Base-by-base conservation (phyloP, 2,888 invertebrate genomes). In the Leptinotarsa rubiginosa region DNA sequence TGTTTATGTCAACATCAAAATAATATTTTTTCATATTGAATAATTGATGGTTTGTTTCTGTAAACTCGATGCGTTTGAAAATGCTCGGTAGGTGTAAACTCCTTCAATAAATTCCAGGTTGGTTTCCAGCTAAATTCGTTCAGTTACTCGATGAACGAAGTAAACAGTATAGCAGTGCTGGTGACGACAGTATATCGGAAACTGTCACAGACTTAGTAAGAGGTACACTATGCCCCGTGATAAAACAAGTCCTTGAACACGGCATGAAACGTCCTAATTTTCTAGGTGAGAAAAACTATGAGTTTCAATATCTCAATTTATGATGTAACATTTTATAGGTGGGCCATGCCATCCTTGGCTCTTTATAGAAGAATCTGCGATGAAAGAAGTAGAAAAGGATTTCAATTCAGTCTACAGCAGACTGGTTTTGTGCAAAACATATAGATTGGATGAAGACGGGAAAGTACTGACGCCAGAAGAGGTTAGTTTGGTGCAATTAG, bases 401-500 rank as follows among this genome's bases (percentile, higher is more conserved):
- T 99, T 98, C 86, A 96, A 97, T 88, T 98, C 98, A 1, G 99
- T 99, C 3, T 99, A 99, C 85, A 98, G 98, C 83, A 92, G 99
- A 79, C 89, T 99, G 79, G 97, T 99, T 22, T 90, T 99, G 41
- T 99, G 99, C 86, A 98, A 98, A 90, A 99, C 99, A 25, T 99
- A 97, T 89, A 92, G 97, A 79, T 90, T 99, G 79, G 99, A 99
- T 89, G 99, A 99, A 89, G 99, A 99, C 90, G 98, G 98, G 2
- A 99, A 99, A 90, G 98, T 99, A 47, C 90, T 99, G 65, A 98
- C 98, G 1, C 99, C 99, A 7, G 99, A 99, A 90, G 99, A 99
- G 88, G 94, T 94, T 87, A 76, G 77, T 75, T 75, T 18, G n/a
- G 10, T 12, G 15, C 22, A 69, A 10, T 41, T 10, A 41, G 41